These are phyloP conservation scores for Papilio xuthus DNA, from an alignment of 1,140 invertebrate species.

Conservation along the genomic window DNA sequence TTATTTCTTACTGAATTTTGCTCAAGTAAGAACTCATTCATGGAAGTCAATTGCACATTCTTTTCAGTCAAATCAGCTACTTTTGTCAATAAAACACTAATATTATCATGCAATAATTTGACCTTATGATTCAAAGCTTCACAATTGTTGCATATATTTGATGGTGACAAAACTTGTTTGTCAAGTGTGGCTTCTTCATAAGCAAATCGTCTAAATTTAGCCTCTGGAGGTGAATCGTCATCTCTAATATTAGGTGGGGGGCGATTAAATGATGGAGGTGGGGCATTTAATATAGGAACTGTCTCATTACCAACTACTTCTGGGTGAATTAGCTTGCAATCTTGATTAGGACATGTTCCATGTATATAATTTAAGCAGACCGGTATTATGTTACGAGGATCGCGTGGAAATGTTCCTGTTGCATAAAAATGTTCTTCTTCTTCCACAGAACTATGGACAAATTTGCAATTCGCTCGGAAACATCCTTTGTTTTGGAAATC, in stretches of 20 bases:
- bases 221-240: conserved; percentile 72
- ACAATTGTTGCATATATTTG: conserved; percentile 68
- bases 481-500: conserved; percentile 78
- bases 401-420: conserved; percentile 65
- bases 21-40: conserved; percentile 78
- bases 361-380: conserved; percentile 64
- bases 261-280: conserved; percentile 56
- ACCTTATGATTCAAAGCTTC: conserved; percentile 72
- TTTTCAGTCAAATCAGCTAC: conserved; percentile 74
- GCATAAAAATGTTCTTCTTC: conserved; percentile 71
- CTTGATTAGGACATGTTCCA: conserved; percentile 63
- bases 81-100: conserved; percentile 75
- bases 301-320: conserved; percentile 58
- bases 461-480: conserved; percentile 72
- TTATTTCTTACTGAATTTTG: conserved; percentile 71
- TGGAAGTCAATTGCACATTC: conserved; percentile 73
- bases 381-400: conserved; percentile 49
- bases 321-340: conserved; percentile 65
- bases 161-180: conserved; percentile 56
- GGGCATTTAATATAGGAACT: conserved; percentile 48
- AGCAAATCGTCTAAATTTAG: conserved; percentile 70
- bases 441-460: conserved; percentile 66
- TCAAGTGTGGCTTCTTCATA: conserved; percentile 64
- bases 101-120: conserved; percentile 75
- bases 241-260: conserved; percentile 63